Evolutionary conservation across 2,797 vertebrate genomes (phyloP).

Genomic region (Rhabdophis nuchalis): DNA sequence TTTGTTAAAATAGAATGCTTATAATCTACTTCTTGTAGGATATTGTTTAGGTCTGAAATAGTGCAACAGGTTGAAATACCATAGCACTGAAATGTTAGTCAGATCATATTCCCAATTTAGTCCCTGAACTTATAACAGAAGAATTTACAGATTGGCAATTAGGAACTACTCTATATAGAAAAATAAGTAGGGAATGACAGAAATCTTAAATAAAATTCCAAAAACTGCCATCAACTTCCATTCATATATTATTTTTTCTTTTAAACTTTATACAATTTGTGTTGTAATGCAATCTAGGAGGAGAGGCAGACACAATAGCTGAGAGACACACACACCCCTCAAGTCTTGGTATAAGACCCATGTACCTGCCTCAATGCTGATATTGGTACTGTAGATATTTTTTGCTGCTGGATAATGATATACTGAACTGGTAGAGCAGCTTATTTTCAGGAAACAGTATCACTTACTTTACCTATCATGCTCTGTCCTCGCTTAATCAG

Average conservation of each 20-base stretch:
- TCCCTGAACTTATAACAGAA: neutral
- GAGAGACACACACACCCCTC: neutral
- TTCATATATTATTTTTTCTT: neutral
- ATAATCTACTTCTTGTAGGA: neutral
- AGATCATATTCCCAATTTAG: neutral
- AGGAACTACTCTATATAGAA: neutral
- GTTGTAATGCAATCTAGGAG: neutral
- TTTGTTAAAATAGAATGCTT: neutral
- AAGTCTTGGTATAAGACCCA: neutral
- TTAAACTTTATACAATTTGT: neutral
- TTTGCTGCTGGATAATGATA: neutral
- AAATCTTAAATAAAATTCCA: neutral
- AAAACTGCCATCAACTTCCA: neutral
- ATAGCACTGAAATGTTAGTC: neutral
- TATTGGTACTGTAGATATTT: neutral
- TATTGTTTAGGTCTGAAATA: neutral
- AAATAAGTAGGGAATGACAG: neutral
- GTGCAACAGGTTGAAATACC: neutral
- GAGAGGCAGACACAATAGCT: neutral
- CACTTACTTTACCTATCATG: neutral
- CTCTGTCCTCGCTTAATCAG: neutral
- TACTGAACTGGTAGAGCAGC: neutral
- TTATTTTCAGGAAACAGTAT: neutral
- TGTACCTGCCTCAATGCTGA: neutral
- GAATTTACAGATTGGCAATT: neutral